phyloP scores from a whole-genome alignment of 2,113 vertebrate genomes.

The Polypterus senegalus region DNA sequence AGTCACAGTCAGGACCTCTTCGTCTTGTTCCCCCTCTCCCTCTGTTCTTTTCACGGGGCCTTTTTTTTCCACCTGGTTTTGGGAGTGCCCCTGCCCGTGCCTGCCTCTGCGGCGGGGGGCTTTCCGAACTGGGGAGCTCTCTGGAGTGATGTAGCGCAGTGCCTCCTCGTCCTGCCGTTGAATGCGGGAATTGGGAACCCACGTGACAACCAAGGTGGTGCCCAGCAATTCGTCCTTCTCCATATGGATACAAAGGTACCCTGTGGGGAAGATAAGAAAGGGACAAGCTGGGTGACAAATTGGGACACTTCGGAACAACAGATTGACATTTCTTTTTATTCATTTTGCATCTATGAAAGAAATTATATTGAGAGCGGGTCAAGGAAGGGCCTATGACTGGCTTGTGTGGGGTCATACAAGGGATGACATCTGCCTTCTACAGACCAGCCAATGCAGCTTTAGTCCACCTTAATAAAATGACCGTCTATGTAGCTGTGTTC shows the following conservation, averaged over 20 bases:
- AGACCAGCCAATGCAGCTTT: too few species aligned
- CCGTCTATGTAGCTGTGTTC: too few species aligned
- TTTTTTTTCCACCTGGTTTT: conserved; percentile 15
- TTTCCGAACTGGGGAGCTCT: conserved; percentile 82
- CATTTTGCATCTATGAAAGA: too few species aligned
- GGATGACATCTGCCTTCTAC: too few species aligned
- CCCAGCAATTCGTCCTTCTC: conserved; percentile 91
- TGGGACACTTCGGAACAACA: too few species aligned
- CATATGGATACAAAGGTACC: conserved; percentile 84
- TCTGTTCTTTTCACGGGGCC: conserved; percentile 19
- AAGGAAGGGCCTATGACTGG: too few species aligned
- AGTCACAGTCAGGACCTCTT: conserved; percentile 13
- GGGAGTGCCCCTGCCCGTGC: conserved; percentile 24
- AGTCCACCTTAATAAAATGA: too few species aligned
- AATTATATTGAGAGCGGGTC: too few species aligned
- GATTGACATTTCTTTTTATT: too few species aligned
- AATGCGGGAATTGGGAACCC: conserved; percentile 92
- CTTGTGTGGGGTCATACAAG: too few species aligned
- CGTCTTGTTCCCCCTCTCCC: conserved; percentile 26
- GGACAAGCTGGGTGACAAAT: background rate
- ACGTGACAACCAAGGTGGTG: conserved; percentile 81
- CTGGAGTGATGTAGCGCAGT: conserved; percentile 81
- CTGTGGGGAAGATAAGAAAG: conserved; percentile 34
- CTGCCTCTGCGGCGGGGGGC: conserved; percentile 53
- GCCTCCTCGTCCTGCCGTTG: conserved; percentile 92